These are phyloP conservation scores for Pterostichus niger DNA, from an alignment of 2,888 invertebrate genomes.

Conservation along the genomic window DNA sequence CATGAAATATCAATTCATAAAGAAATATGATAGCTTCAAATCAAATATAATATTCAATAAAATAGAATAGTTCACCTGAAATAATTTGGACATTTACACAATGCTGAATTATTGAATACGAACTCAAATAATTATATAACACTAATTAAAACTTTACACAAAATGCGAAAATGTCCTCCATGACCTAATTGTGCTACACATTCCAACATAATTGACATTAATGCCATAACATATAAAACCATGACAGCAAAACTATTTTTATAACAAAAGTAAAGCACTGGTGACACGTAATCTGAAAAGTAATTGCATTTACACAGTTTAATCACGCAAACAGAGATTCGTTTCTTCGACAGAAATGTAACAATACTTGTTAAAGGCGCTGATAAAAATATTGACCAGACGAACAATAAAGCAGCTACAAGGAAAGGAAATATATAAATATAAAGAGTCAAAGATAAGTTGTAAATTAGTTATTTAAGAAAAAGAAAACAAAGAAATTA, in stretches of 20 bases:
- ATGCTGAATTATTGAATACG: slow-evolving; percentile 4
- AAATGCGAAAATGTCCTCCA: not conserved
- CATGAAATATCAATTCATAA: slow-evolving; percentile 11
- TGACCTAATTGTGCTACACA: slow-evolving; percentile 23
- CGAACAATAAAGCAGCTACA: not conserved
- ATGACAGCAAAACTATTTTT: slow-evolving; percentile 43
- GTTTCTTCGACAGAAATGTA: not conserved
- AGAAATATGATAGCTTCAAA: slow-evolving; percentile 11
- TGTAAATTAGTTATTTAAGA: not conserved
- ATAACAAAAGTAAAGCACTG: slow-evolving; percentile 20
- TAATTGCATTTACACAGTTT: slow-evolving; percentile 37
- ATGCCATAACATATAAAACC: slow-evolving; percentile 13
- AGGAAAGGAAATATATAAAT: slow-evolving; percentile 1
- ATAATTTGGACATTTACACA: not conserved
- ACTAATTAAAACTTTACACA: not conserved
- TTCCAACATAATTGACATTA: slow-evolving; percentile 40
- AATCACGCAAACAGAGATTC: slow-evolving; percentile 23
- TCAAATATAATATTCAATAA: not conserved
- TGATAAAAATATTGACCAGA: not conserved
- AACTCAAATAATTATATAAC: slow-evolving; percentile 1
- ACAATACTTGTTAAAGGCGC: not conserved
- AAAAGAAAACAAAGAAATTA: not conserved
- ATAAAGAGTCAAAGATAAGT: not conserved
- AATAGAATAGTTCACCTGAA: slow-evolving; percentile 9
- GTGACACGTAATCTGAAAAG: slow-evolving; percentile 38